Evolutionary conservation across 2,113 vertebrate species (phyloP).

Genomic region (mouse (Mus musculus)): GRCm39 chr4:76166501-76167000

Average conservation of each 20-base stretch:
- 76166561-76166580: background rate
- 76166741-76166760: background rate
- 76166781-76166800: background rate
- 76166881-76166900: background rate
- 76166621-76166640: background rate
- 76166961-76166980: constrained; percentile 5
- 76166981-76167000: background rate
- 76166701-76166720: accelerated
- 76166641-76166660: too few relatives aligned
- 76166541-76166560: background rate
- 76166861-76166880: background rate
- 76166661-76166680: background rate
- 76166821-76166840: background rate
- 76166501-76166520: constrained; percentile 2
- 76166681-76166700: accelerated
- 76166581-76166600: background rate
- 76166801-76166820: too few relatives aligned
- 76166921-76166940: background rate
- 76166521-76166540: background rate
- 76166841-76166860: background rate
- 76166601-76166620: background rate
- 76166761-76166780: background rate
- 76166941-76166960: background rate
- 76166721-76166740: background rate
- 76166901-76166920: too few relatives aligned